Conservation (phyloP, 2,113 vertebrate genomes). For the Corythornis madagascariensis region DNA sequence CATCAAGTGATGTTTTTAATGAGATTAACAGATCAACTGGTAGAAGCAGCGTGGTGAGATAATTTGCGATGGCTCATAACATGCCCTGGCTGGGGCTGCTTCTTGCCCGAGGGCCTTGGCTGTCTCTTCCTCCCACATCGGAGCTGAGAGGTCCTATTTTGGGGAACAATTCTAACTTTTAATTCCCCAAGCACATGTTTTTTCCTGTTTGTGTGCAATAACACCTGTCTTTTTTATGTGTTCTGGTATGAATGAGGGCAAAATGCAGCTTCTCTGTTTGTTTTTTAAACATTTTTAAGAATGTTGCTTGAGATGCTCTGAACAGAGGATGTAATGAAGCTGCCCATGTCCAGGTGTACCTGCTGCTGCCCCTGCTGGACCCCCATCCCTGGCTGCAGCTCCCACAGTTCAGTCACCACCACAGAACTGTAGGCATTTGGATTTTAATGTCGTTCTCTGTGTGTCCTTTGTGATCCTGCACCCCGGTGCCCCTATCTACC, state of each 20-base stretch:
- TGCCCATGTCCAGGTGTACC: rapidly evolving
- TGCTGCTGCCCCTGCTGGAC: neutral
- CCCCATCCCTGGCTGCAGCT: neutral
- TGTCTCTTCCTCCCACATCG: rapidly evolving
- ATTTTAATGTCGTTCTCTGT: neutral
- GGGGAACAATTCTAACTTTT: neutral
- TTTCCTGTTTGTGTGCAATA: rapidly evolving
- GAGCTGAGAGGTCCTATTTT: neutral
- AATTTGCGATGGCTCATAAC: neutral
- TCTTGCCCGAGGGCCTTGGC: too few relatives aligned
- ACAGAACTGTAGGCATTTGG: neutral
- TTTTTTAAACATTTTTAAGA: neutral
- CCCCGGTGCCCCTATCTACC: neutral
- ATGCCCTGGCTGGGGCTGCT: neutral
- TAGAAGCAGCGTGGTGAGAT: neutral
- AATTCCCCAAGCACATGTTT: neutral
- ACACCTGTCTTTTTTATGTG: rapidly evolving
- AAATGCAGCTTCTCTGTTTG: neutral
- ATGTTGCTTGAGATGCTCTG: neutral
- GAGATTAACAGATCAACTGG: neutral
- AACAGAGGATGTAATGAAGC: neutral
- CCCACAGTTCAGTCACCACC: neutral
- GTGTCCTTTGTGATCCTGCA: neutral
- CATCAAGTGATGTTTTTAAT: neutral
- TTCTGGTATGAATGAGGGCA: neutral